Percentiles rank a stretch among this genome's conserved stretches.
These are phyloP conservation scores for Silurus meridionalis DNA, from an alignment of 2,113 vertebrate species.

Conservation along the genomic window DNA sequence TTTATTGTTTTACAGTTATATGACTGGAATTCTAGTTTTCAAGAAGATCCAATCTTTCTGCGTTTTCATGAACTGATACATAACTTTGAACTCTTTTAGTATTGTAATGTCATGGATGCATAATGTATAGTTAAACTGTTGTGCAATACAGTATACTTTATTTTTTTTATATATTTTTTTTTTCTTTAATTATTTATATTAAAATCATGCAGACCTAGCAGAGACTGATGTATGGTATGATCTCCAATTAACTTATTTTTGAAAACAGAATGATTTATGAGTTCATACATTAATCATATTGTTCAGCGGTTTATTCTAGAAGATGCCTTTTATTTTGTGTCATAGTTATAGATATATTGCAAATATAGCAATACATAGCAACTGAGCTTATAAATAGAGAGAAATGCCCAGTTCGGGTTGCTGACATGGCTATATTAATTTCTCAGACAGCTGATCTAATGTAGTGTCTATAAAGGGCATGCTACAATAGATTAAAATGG, in stretches of 20 bases:
- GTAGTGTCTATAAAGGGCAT: not conserved
- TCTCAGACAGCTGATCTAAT: constrained; percentile 50
- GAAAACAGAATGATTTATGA: not conserved
- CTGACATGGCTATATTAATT: constrained; percentile 32
- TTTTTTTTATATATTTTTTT: too few relatives aligned
- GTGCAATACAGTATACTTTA: constrained; percentile 1
- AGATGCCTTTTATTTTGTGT: constrained; percentile 31
- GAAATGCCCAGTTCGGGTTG: constrained; percentile 42
- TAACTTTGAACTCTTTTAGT: constrained; percentile 8
- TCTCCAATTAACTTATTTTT: not conserved
- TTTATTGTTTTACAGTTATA: constrained; percentile 16
- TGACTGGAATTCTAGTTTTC: constrained; percentile 15
- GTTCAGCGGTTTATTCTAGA: not conserved
- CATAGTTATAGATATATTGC: constrained; percentile 46
- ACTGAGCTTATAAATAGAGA: constrained; percentile 53
- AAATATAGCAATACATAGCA: constrained; percentile 39
- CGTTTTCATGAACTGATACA: not conserved
- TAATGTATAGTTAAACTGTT: not conserved
- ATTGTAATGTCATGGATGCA: not conserved
- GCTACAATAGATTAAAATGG: not conserved
- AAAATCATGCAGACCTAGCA: not conserved
- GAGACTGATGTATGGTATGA: not conserved
- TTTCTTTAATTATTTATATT: not conserved
- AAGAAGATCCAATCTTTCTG: not conserved
- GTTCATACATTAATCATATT: constrained; percentile 8